Base-by-base conservation (phyloP, 1,140 invertebrate species). In the Carcinoscorpius rotundicauda region DNA sequence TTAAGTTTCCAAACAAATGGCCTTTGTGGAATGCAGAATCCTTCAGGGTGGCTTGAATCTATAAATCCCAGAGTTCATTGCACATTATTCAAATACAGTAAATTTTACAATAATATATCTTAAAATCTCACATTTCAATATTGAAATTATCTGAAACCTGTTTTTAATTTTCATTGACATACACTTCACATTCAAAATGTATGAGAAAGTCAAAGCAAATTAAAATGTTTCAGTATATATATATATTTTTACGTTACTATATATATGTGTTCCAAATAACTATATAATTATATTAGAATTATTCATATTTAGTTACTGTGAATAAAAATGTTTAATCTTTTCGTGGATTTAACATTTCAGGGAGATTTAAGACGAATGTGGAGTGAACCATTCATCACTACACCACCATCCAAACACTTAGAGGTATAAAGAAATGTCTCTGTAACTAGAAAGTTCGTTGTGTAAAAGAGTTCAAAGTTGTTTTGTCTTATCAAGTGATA, bases 341-440 rank as follows among this genome's bases (percentile, higher is more conserved):
- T 57, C n/a, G 48, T 63, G 64, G 57, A 60, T 62, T 64, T 61
- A 61, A 66, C 68, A 66, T 81, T 82, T 52, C 75, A 96, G 92
- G 93, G 93, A 71, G 94, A 97, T 81, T 81, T 97, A 66, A 82
- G 93, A 75, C 83, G 93, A 72, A 97, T 97, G 93, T 97, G 94
- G 94, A 93, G 90, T 74, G 93, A 97, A 81, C 93, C 94, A 52
- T 97, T 97, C 78, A 91, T 91, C 77, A 82, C 86, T 71, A 85
- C 88, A 72, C 82, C 81, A 75, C 82, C 83, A 71, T 82, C 85
- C 62, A 90, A 90, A 76, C 83, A 87, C 74, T 80, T 86, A 77
- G 85, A 87, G 75, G 85, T 87, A 80, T 87, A 71, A 76, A 29
- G 29, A 29, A 29, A 29, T 29, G 29, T 29, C 29, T 29, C 29